Evolutionary conservation across 2,888 invertebrate genomes (phyloP).

Genomic region (Venusia cambrica): DNA sequence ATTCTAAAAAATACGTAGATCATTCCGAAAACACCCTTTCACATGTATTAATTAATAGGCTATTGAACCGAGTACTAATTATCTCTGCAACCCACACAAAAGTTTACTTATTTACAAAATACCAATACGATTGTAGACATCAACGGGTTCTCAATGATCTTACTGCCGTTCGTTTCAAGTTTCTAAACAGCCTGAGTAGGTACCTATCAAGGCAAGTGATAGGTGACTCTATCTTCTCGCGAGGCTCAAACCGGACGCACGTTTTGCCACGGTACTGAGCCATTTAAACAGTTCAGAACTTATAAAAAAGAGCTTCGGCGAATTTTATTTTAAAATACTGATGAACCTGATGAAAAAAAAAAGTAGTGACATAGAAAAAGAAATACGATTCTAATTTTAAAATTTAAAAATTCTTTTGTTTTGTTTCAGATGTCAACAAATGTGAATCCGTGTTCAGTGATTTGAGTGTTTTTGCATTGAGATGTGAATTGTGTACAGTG

Average conservation of each 20-base stretch:
- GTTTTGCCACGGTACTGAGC: constrained; percentile 45
- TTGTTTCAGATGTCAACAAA: constrained; percentile 75
- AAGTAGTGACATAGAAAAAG: too few species aligned
- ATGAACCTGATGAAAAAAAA: too few species aligned
- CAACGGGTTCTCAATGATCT: constrained; percentile 52
- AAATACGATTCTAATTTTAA: constrained; percentile 2
- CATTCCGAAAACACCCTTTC: constrained; percentile 1
- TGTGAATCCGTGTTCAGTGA: constrained; percentile 63
- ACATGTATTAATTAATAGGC: constrained; percentile 10
- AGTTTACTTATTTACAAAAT: constrained; percentile 27
- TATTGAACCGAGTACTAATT: constrained; percentile 17
- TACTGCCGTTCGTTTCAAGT: constrained; percentile 55
- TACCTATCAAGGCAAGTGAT: constrained; percentile 57
- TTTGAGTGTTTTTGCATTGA: constrained; percentile 59
- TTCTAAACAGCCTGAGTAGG: constrained; percentile 63
- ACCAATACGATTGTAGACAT: constrained; percentile 49
- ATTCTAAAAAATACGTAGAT: not conserved
- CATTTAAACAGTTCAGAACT: constrained; percentile 55
- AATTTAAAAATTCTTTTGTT: constrained; percentile 39
- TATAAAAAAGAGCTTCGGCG: constrained; percentile 28
- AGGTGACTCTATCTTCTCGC: constrained; percentile 58
- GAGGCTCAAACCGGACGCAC: constrained; percentile 64
- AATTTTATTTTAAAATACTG: too few species aligned
- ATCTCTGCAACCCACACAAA: constrained; percentile 25
- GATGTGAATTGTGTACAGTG: constrained; percentile 74